Base-by-base conservation (phyloP, 1,140 invertebrate genomes). In the Trachelipus rathkii region DNA sequence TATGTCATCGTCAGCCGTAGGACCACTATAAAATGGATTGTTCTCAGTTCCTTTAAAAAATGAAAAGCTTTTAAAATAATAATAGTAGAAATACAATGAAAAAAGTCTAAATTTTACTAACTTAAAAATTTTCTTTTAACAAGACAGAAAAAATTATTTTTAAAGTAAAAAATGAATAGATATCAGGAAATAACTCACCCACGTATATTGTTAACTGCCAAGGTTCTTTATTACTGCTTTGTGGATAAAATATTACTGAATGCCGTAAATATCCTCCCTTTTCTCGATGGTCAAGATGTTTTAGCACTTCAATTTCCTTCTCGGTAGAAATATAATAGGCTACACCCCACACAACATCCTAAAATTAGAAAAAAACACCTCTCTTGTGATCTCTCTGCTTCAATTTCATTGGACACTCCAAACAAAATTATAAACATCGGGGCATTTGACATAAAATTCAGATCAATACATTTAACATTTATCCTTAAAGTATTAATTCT, bases 211-310 rank as follows among this genome's bases (percentile, higher is more conserved):
- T 77, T 43, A 78, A 78, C 50, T 76, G 43, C 67, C 69, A 73
- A 13, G 78, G 74, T 45, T 78, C 24, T 74, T 82, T 75, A 7
- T 81, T 77, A n/a, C 76, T 60, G 8, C 81, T 71, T 0, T 86
- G 88, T 0, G 92, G 92, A 85, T 92, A 87, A 82, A 96, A 96
- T 33, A 86, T 84, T 5, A 92, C 87, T 44, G 82, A 86, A 83
- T 88, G 88, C 75, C 91, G 89, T 68, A 89, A 86, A 83, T 95
- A 96, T n/a, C 94, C 93, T 84, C 91, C 93, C 83, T 94, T 95
- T 86, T 97, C 96, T 83, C 96, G 86, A 82, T 90, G 91, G 83
- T 97, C 95, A 75, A 97, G 86, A 84, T 97, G 92, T 66, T 90
- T 86, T 6, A 91, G 87, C 0, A 97, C 94, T 79, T 87, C 82